Evolutionary conservation across 2,113 vertebrate species (phyloP), one percentile per base, ranked within the genome.

Genomic region (Alaudala cheleensis): DNA sequence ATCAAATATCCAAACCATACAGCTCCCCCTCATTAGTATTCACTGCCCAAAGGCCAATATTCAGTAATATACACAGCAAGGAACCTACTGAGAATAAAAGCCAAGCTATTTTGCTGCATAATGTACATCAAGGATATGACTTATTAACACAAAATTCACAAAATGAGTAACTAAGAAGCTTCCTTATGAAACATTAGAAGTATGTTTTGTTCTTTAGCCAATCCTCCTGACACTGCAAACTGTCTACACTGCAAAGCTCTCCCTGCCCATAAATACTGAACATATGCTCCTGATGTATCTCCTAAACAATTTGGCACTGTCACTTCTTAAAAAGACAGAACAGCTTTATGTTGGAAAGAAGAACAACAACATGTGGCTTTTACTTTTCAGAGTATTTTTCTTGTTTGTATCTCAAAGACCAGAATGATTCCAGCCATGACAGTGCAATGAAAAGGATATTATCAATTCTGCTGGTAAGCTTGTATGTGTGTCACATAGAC

Each of bases 221-320:
- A 66, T 88, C 47, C 81, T 94, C 78, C 74, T 91, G 90, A 89
- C 37, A 82, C 6, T n/a, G 34, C 18, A 76, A 89, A 86, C 65
- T 45, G 39, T 56, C 69, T 81, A 89, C 11, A 17, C 12, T 81
- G 70, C 57, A 61, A 66, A 94, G 78, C 69, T 34, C 12, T 80
- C 66, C 54, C 93, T 76, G 53, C n/a, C 49, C 74, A 94, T 92
- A 92, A 97, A 96, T 93, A 97, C 47, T 92, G 66, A 95, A 91
- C 50, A 91, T 23, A 61, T 51, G 11, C 45, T 92, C 58, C 50
- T 77, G 39, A 72, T 34, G 26, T 47, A 80, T 82, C 88, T 95
- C 54, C 58, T 82, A 76, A 95, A 92, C 10, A 39, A 81, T 81
- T 73, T 86, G 71, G 79, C 54, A 88, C 53, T 39, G 71, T 29